phyloP scores from a whole-genome alignment of 2,113 vertebrate species.

The Sceloporus tristichus region DNA sequence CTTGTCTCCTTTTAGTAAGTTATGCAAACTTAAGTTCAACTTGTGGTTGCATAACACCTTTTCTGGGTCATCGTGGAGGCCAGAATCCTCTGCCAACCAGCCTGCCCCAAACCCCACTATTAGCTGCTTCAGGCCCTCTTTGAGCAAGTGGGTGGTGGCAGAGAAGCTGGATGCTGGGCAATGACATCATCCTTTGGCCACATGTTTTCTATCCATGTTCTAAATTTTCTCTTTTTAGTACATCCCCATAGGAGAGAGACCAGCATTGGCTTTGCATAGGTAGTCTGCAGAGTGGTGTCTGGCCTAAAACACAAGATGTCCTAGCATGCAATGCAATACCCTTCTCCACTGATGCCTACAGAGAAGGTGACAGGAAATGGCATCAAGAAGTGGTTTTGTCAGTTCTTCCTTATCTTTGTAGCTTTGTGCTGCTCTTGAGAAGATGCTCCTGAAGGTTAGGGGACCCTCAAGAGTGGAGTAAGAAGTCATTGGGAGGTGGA shows the following conservation, averaged over 20 bases:
- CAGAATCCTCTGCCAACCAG: neutral
- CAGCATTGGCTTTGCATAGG: neutral
- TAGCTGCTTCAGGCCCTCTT: neutral
- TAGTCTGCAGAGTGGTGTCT: slow-evolving; percentile 3
- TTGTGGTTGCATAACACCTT: too few relatives aligned
- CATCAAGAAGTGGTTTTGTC: neutral
- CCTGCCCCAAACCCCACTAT: too few relatives aligned
- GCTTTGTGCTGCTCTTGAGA: neutral
- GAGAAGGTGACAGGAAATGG: neutral
- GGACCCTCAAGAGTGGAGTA: neutral
- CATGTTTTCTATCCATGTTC: too few relatives aligned
- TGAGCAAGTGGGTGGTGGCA: neutral
- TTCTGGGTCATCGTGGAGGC: too few relatives aligned
- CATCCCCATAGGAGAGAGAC: neutral
- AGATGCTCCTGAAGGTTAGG: neutral
- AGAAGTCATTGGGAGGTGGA: too few relatives aligned
- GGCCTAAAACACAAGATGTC: slow-evolving; percentile 10
- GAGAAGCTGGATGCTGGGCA: too few relatives aligned
- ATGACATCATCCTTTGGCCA: neutral
- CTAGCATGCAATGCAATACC: neutral
- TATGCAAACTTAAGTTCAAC: too few relatives aligned
- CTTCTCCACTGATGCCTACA: neutral
- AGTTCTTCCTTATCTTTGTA: neutral
- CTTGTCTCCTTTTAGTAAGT: too few relatives aligned
- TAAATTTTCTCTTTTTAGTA: too few relatives aligned